Evolutionary conservation across 2,113 vertebrate genomes (phyloP), one percentile per base, ranked within the genome.

Genomic region (Oriolus oriolus): DNA sequence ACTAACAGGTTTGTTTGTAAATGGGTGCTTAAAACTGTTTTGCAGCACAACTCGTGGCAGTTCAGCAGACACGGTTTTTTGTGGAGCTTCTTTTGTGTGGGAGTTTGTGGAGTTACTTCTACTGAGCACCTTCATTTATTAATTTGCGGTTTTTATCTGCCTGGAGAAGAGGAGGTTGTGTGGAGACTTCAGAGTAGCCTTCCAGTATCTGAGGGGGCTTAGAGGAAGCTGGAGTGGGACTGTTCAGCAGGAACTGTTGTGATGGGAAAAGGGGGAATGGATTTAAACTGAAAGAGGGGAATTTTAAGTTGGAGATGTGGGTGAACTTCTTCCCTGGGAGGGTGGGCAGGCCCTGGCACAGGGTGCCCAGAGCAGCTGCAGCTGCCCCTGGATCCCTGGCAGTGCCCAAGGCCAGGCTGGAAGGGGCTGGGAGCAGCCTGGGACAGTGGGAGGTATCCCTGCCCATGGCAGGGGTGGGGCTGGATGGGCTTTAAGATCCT

Each of bases 11-110:
- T 16, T 81, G 27, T 28, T 78, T 64, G 45, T 42, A 82, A 84
- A 77, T 28, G 52, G 7, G 3, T 70, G 61, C 5, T 60, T 84
- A 37, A 71, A 78, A 15, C 10, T 13, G 17, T 31, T 20, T 17
- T 24, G 30, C 19, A 21, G 68, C 19, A 16, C 21, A 42, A 26
- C 8, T 44, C 3, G 0, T 5, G 17, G 39, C 9, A n/a, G 9
- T 35, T 60, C 59, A 87, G 50, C n/a, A 10, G 39, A 16, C 0
- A 0, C 4, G 1, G 9, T 1, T 15, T 24, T 33, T 18, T 13
- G 35, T 76, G 27, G 16, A 63, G 21, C 3, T 52, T 2, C 10
- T 80, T 77, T 53, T 6, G 3, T 0, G 4, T 27, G n/a, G 27
- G 21, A 45, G 6, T 52, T 81, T 1, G 1, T 18, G 41, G 20